Evolutionary conservation across 2,113 vertebrate genomes (phyloP).

Genomic region (Oplegnathus fasciatus): DNA sequence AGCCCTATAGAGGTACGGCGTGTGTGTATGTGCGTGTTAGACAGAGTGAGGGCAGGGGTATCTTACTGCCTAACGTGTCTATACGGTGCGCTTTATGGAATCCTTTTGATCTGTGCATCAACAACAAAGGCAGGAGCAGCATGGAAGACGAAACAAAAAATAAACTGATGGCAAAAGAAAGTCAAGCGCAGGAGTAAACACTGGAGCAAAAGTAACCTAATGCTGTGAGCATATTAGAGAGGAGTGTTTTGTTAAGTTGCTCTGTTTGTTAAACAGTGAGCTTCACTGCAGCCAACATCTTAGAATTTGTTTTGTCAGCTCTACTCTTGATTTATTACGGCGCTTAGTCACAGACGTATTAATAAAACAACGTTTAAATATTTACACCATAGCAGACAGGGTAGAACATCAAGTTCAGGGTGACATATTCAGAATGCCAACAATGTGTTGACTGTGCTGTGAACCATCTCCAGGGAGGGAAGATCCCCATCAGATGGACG

Average conservation of each 20-base stretch:
- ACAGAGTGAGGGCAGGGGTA: conserved; percentile 4
- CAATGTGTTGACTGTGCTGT: conserved; percentile 32
- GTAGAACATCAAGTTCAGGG: background rate
- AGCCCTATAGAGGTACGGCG: conserved; percentile 63
- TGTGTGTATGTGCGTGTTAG: conserved; percentile 30
- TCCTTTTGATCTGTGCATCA: conserved; percentile 70
- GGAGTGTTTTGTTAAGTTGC: conserved; percentile 20
- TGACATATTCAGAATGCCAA: conserved; percentile 14
- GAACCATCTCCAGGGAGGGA: conserved; percentile 80
- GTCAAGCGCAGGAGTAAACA: conserved; percentile 39
- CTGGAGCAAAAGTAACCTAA: background rate
- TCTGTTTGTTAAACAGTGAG: conserved; percentile 1
- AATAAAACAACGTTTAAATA: conserved; percentile 41
- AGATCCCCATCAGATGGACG: conserved; percentile 87
- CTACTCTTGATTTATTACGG: conserved; percentile 31
- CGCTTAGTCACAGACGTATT: background rate
- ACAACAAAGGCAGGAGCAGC: conserved; percentile 60
- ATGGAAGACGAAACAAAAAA: conserved; percentile 15
- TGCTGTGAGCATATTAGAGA: conserved; percentile 11
- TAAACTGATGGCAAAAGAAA: conserved; percentile 36
- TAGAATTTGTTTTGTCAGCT: conserved; percentile 12
- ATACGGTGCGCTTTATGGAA: conserved; percentile 53
- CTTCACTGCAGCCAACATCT: conserved; percentile 7
- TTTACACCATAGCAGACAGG: conserved; percentile 8
- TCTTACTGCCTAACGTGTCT: conserved; percentile 44